Percentiles rank a stretch among this genome's conserved stretches.
These are phyloP conservation scores for Apodemia mormo DNA, from an alignment of 2,888 invertebrate species.

Conservation along the genomic window DNA sequence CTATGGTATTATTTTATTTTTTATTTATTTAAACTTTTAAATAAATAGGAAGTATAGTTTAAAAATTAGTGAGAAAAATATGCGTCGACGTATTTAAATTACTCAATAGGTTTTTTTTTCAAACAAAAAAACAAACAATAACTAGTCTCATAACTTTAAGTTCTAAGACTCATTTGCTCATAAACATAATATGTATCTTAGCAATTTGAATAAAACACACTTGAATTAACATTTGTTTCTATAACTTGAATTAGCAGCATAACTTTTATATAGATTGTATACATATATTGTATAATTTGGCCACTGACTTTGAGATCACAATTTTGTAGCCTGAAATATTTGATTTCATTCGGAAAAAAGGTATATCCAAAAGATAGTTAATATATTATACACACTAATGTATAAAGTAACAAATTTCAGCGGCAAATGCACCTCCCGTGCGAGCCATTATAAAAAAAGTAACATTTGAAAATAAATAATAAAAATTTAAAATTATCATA, in stretches of 20 bases:
- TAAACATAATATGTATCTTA: background rate
- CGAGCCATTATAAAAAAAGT: no score
- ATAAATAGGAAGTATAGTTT: no score
- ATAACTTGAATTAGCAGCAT: conserved; percentile 9
- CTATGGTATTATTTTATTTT: no score
- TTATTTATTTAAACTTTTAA: no score
- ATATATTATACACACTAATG: conserved; percentile 50
- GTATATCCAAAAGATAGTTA: conserved; percentile 43
- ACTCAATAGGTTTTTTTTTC: no score
- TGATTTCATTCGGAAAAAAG: conserved; percentile 27
- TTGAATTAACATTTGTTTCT: background rate
- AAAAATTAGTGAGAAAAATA: no score
- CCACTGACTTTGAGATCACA: conserved; percentile 71
- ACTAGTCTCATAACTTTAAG: background rate
- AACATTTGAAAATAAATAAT: conserved; percentile 27
- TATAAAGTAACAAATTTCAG: no score
- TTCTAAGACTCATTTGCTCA: background rate
- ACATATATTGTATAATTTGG: conserved; percentile 37
- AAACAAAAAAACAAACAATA: background rate
- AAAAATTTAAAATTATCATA: conserved; percentile 32
- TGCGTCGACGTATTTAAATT: no score
- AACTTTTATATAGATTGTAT: background rate
- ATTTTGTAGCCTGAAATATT: conserved; percentile 55
- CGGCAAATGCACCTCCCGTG: no score
- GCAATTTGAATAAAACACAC: background rate